These are phyloP conservation scores for Rotaria macrura DNA, from an alignment of 2,888 invertebrate genomes.

Conservation along the genomic window DNA sequence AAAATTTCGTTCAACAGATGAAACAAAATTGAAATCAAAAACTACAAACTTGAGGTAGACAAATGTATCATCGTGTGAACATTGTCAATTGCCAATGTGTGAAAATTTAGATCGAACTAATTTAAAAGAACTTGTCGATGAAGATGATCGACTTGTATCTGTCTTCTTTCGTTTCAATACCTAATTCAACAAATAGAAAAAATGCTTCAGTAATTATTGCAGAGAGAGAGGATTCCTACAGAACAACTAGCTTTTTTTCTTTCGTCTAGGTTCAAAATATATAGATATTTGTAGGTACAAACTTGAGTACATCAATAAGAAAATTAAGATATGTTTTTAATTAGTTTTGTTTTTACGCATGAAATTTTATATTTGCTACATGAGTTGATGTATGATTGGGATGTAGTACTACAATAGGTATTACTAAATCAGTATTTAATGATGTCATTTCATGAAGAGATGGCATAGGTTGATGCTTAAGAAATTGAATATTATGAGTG, in stretches of 20 bases:
- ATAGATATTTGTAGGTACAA: no score
- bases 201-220: no score
- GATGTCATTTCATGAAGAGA: background rate
- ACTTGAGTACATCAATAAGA: no score
- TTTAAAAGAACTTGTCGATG: background rate
- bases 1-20: background rate
- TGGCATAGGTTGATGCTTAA: background rate
- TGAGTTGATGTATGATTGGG: no score
- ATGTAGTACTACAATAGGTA: background rate
- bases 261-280: no score
- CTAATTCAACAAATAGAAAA: background rate
- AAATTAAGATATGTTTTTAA: no score
- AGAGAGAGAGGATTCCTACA: no score
- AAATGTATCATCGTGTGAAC: background rate
- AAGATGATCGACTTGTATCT: background rate
- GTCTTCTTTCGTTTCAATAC: background rate
- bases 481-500: background rate
- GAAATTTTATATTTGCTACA: no score
- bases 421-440: background rate
- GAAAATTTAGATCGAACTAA: background rate
- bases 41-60: background rate
- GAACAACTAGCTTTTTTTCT: no score
- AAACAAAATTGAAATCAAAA: background rate
- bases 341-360: no score
- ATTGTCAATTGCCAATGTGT: background rate